phyloP scores from a whole-genome alignment of 2,888 invertebrate species.

The Drosophila infuscata region DNA sequence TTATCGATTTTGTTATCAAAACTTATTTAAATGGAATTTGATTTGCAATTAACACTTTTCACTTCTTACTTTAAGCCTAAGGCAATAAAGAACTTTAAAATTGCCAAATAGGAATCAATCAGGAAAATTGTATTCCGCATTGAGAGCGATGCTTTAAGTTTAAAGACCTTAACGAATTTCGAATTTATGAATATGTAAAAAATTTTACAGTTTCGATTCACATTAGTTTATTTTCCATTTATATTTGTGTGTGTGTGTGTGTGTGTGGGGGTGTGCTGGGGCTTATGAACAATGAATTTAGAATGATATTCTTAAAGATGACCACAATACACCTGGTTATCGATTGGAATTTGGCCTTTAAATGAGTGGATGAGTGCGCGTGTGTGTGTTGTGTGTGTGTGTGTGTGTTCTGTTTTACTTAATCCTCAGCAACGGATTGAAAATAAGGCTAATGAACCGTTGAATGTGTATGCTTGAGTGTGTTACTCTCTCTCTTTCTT shows the following conservation, averaged over 20 bases:
- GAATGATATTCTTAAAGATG: background rate
- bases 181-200: background rate
- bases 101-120: background rate
- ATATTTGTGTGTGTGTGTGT: background rate
- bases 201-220: conserved; percentile 19
- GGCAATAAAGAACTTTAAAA: background rate
- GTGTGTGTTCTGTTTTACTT: background rate
- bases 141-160: background rate
- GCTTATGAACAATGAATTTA: background rate
- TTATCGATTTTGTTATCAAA: background rate
- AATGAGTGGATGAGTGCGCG: conserved; percentile 1
- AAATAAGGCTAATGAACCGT: conserved; percentile 28
- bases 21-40: background rate
- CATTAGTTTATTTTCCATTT: conserved; percentile 37
- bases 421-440: conserved; percentile 17
- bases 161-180: background rate
- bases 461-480: conserved; percentile 21
- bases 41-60: background rate
- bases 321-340: background rate
- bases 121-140: background rate
- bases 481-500: background rate
- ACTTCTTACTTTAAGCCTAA: background rate
- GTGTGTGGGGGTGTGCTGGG: background rate
- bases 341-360: conserved; percentile 27
- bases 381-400: background rate